These are phyloP conservation scores for Caenorhabditis sp. DNA, from an alignment of 2,888 invertebrate genomes.

Conservation along the genomic window DNA sequence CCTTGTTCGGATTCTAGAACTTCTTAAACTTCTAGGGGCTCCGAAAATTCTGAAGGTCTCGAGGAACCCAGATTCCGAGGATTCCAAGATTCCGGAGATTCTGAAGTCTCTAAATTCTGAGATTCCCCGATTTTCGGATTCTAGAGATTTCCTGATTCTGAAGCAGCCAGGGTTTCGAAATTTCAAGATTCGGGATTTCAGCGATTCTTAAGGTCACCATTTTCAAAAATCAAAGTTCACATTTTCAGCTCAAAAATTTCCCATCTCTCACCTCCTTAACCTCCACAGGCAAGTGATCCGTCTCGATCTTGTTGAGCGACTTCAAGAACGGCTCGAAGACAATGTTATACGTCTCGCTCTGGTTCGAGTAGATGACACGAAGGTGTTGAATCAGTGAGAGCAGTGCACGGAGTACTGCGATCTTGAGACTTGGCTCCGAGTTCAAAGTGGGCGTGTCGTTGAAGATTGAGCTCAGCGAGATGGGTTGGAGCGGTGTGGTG, in stretches of 20 bases:
- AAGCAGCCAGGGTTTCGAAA: too few relatives aligned
- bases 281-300: conserved; percentile 45
- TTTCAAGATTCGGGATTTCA: too few relatives aligned
- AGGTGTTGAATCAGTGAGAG: conserved; percentile 60
- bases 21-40: too few relatives aligned
- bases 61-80: too few relatives aligned
- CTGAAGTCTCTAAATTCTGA: too few relatives aligned
- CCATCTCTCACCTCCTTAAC: conserved; percentile 33
- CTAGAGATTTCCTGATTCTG: too few relatives aligned
- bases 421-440: conserved; percentile 8
- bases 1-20: too few relatives aligned
- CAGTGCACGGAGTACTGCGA: conserved; percentile 55
- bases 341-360: conserved; percentile 68
- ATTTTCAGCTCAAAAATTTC: neutral
- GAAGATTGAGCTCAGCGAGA: conserved; percentile 42
- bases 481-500: conserved; percentile 34
- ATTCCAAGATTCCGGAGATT: too few relatives aligned
- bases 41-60: too few relatives aligned
- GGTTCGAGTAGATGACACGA: conserved; percentile 67
- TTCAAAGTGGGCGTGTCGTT: neutral
- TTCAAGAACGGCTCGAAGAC: conserved; percentile 66
- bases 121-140: too few relatives aligned
- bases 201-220: neutral
- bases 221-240: too few relatives aligned
- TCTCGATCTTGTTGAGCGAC: conserved; percentile 56